Conservation (phyloP, 2,888 invertebrate species). For the Eudemis profundana region DNA sequence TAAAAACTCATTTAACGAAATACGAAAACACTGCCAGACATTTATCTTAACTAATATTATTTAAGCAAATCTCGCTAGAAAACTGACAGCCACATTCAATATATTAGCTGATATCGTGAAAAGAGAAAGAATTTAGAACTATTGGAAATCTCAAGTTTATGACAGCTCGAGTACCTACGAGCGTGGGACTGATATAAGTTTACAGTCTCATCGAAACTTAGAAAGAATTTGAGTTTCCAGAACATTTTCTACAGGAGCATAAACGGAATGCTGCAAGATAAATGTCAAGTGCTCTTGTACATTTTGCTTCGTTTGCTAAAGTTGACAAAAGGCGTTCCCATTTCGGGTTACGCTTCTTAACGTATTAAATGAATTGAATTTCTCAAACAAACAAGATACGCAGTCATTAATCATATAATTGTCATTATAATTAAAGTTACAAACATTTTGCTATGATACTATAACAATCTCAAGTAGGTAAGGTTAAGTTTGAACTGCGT, state of each 20-base stretch:
- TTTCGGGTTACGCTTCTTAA: not conserved
- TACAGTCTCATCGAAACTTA: conserved; percentile 5
- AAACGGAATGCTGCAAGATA: conserved; percentile 1
- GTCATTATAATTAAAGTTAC: no score
- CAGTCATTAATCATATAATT: no score
- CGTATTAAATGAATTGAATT: not conserved
- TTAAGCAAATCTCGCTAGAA: no score
- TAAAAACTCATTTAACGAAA: no score
- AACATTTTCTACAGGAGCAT: conserved; percentile 10
- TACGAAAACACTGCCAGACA: no score
- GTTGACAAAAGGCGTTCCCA: conserved; percentile 13
- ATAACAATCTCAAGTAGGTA: no score
- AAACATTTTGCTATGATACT: no score
- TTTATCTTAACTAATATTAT: no score
- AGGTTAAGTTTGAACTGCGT: no score
- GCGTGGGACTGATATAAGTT: not conserved
- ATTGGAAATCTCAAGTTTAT: conserved; percentile 15
- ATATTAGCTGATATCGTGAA: no score
- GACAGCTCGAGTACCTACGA: conserved; percentile 1
- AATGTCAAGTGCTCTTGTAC: conserved; percentile 5
- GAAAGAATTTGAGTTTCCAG: not conserved
- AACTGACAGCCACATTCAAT: no score
- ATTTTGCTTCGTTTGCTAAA: conserved; percentile 10
- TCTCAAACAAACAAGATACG: not conserved
- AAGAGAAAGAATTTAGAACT: conserved; percentile 9